Evolutionary conservation across 2,113 vertebrate species (phyloP), one percentile per base, ranked within the genome.

Genomic region (Emberiza fucata): DNA sequence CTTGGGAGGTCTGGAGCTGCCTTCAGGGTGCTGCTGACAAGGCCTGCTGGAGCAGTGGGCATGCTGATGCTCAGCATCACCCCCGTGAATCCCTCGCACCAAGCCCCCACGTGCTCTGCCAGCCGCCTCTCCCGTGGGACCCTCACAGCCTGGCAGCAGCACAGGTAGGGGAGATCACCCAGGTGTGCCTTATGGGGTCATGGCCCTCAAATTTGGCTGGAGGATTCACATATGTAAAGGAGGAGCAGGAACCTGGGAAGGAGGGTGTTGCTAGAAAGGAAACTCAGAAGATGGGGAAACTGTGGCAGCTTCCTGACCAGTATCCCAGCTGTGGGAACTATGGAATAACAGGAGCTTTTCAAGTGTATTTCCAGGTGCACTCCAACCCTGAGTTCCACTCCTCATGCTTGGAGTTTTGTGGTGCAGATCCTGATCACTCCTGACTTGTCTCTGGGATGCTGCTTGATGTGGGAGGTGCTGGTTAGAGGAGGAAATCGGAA

Each of bases 51-150:
- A 45, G 66, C 25, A 35, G 21, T 16, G 8, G 5, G 22, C 24
- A 8, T 0, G 0, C 8, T 16, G 63, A 31, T 27, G 69, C n/a
- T 65, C 56, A 66, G 37, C 22, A 9, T n/a, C 47, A 48, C 12
- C 1, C 22, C 4, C 0, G 18, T 5, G 4, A 81, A 65, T 8
- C 35, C 23, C 27, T 54, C 2, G 0, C 10, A 13, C 15, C 40
- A 40, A 56, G 45, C 33, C n/a, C n/a, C 11, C 57, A 60, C 0
- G 4, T 68, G 44, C 29, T 80, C 51, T 47, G 29, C 19, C 48
- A 61, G 44, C 59, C 20, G 31, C 57, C 11, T n/a, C 40, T 50
- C n/a, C 73, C 8, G 0, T 0, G 0, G 54, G 31, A 56, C 10
- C 6, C 27, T 50, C 14, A 22, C 1, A 3, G 29, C 27, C 81